These are phyloP conservation scores for Lichenostomus cassidix DNA, from an alignment of 2,113 vertebrate species.

Conservation along the genomic window DNA sequence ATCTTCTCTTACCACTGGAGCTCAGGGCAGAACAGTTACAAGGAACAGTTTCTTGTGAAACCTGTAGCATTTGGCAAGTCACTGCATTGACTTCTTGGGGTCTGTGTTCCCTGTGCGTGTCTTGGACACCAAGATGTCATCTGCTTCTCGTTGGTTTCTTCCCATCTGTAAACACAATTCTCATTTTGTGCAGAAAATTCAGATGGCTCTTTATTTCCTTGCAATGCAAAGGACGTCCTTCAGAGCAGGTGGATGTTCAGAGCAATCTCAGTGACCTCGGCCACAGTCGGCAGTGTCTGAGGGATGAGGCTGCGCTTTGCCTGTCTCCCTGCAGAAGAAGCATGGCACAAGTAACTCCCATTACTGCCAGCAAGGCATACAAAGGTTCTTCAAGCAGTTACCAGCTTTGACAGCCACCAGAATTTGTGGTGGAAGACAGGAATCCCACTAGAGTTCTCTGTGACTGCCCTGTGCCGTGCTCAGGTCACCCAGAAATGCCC, in stretches of 20 bases:
- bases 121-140: not conserved
- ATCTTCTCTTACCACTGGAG: not conserved
- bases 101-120: not conserved
- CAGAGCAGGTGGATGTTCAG: not conserved
- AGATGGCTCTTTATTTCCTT: not conserved
- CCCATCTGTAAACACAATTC: not conserved
- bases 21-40: not conserved
- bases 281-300: not conserved
- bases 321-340: not conserved
- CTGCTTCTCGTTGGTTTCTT: not conserved
- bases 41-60: not conserved
- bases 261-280: not conserved
- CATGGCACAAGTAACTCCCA: not conserved
- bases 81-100: not conserved
- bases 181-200: not conserved
- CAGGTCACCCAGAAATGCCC: not conserved
- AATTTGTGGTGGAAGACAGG: not conserved
- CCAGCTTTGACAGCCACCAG: not conserved
- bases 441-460: not conserved
- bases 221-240: not conserved
- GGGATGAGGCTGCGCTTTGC: not conserved
- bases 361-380: not conserved
- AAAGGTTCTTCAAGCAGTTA: not conserved
- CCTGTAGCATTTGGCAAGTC: not conserved
- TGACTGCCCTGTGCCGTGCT: not conserved